Percentiles rank a stretch among this genome's conserved stretches.
Evolutionary conservation across 1,140 invertebrate genomes (phyloP).

Genomic region (Coenobita brevimanus): DNA sequence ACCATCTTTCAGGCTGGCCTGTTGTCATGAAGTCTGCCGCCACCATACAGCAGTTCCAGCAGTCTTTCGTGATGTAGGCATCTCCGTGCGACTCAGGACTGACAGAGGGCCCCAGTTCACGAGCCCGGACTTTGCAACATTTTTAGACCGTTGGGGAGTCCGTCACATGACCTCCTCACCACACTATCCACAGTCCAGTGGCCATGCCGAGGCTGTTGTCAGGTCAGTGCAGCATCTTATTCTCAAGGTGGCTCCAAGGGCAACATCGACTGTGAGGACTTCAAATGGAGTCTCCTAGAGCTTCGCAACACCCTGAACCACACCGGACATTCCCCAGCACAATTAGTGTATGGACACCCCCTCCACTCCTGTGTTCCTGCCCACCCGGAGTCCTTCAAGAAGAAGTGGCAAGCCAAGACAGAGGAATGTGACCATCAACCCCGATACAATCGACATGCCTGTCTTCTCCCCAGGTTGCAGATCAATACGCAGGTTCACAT

Average conservation of each 20-base stretch:
- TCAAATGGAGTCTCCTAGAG: conserved; percentile 19
- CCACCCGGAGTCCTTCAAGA: conserved; percentile 17
- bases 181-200: background rate
- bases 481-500: background rate
- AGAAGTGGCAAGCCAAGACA: too few species aligned
- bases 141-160: background rate
- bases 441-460: background rate
- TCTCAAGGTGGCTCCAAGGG: conserved; percentile 5
- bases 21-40: conserved; percentile 5
- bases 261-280: conserved; percentile 22
- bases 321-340: conserved; percentile 20
- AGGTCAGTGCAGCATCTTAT: conserved; percentile 31
- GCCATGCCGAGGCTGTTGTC: background rate
- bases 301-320: background rate
- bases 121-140: background rate
- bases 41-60: background rate
- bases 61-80: background rate
- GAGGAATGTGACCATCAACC: conserved; percentile 14
- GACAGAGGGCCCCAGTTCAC: background rate
- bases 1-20: conserved; percentile 67
- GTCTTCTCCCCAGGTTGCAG: background rate
- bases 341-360: background rate
- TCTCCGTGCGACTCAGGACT: background rate
- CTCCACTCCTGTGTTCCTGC: conserved; percentile 11
- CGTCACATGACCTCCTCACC: background rate